Conservation (phyloP, 2,888 invertebrate species). For the Ectemnius cavifrons region DNA sequence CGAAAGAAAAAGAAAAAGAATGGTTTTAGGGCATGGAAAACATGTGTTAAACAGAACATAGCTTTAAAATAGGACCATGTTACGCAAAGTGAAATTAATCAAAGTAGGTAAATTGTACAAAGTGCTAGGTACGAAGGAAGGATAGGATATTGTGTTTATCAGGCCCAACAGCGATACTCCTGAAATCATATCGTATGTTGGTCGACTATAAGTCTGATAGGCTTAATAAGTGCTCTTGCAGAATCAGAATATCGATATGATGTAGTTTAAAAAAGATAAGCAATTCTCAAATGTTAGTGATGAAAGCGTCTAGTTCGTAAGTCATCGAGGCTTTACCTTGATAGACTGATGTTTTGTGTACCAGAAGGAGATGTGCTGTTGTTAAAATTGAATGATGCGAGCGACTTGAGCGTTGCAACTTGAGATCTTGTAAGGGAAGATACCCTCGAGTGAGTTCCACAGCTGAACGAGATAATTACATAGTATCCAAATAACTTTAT, state of each 20-base stretch:
- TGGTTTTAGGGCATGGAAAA: too few species aligned
- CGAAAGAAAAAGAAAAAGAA: conserved; percentile 13
- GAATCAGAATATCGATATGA: background rate
- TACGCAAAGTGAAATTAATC: conserved; percentile 1
- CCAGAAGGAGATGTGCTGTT: conserved; percentile 75
- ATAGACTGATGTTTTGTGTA: conserved; percentile 66
- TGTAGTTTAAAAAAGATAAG: conserved; percentile 12
- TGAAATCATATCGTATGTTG: conserved; percentile 58
- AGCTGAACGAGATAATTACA: conserved; percentile 70
- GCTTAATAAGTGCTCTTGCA: background rate
- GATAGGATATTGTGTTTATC: conserved; percentile 64
- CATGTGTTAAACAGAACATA: too few species aligned
- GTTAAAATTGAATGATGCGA: conserved; percentile 80
- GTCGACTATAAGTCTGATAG: conserved; percentile 32
- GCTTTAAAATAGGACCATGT: too few species aligned
- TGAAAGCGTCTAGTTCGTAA: conserved; percentile 4
- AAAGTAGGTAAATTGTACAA: conserved; percentile 30
- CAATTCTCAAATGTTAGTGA: background rate
- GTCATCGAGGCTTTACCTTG: conserved; percentile 64
- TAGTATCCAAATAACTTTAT: conserved; percentile 44
- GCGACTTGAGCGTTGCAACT: conserved; percentile 80
- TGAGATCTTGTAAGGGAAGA: conserved; percentile 81
- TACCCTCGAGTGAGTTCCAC: conserved; percentile 80
- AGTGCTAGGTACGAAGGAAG: conserved; percentile 61
- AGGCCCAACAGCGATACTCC: conserved; percentile 61